Percentiles rank a stretch among this genome's conserved stretches.
Conservation (phyloP, 2,113 vertebrate species). For the Strix uralensis region DNA sequence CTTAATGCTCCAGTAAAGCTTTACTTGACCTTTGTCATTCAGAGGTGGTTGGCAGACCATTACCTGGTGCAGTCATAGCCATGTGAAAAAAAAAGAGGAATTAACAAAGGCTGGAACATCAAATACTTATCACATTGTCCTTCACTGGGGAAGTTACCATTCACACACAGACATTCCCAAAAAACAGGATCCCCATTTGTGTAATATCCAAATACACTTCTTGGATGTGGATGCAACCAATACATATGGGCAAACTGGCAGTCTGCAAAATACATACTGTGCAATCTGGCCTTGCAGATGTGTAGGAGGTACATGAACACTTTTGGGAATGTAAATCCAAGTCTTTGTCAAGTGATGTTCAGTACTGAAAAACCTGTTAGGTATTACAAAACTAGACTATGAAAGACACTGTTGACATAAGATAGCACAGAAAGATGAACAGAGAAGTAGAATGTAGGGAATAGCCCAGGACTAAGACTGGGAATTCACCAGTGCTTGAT, state of each 20-base stretch:
- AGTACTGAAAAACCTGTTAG: background rate
- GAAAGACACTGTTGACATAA: background rate
- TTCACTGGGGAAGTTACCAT: background rate
- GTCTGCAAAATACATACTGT: background rate
- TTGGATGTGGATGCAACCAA: background rate
- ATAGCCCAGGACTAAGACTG: background rate
- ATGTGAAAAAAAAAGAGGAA: background rate
- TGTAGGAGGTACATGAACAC: fast-evolving
- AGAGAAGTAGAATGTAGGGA: background rate
- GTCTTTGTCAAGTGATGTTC: background rate
- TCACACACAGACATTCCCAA: background rate
- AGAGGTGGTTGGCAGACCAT: background rate
- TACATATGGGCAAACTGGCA: background rate
- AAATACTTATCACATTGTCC: background rate
- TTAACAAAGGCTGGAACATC: background rate
- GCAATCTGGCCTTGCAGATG: background rate
- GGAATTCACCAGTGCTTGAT: background rate
- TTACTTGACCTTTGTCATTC: background rate
- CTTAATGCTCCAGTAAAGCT: background rate
- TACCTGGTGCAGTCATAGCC: background rate
- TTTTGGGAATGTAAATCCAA: background rate
- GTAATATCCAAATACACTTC: no score
- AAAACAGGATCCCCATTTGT: background rate
- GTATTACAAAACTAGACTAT: background rate
- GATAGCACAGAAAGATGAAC: background rate